Conservation (phyloP, 2,797 vertebrate species). For the Anolis apletophallus region DNA sequence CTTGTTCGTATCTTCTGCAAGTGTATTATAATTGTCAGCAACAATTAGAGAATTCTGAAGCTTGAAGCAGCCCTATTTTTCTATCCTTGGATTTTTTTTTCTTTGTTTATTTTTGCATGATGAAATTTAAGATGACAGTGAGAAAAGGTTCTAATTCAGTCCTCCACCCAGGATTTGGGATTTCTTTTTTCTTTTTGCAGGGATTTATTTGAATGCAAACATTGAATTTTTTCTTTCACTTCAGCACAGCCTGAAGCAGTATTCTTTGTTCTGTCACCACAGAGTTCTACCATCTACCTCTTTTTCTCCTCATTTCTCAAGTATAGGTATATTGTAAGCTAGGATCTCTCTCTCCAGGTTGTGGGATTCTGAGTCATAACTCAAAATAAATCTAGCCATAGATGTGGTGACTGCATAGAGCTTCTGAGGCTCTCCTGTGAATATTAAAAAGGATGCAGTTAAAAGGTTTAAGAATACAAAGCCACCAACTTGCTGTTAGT, state of each 20-base stretch:
- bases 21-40: neutral
- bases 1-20: neutral
- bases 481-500: neutral
- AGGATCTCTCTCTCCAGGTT: neutral
- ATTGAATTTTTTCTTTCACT: neutral
- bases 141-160: neutral
- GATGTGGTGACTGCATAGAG: neutral
- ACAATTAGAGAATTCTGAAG: too few relatives aligned
- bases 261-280: neutral
- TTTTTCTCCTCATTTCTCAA: neutral
- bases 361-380: neutral
- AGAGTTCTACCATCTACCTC: neutral
- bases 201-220: neutral
- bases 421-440: neutral
- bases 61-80: neutral
- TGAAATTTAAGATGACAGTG: neutral
- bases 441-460: conserved; percentile 2
- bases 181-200: neutral
- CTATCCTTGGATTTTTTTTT: neutral
- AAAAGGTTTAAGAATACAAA: neutral
- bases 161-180: neutral
- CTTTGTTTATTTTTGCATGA: neutral
- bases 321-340: too few relatives aligned
- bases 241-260: neutral
- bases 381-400: neutral